phyloP scores from a whole-genome alignment of 2,888 invertebrate species.

The Baronia brevicornis region DNA sequence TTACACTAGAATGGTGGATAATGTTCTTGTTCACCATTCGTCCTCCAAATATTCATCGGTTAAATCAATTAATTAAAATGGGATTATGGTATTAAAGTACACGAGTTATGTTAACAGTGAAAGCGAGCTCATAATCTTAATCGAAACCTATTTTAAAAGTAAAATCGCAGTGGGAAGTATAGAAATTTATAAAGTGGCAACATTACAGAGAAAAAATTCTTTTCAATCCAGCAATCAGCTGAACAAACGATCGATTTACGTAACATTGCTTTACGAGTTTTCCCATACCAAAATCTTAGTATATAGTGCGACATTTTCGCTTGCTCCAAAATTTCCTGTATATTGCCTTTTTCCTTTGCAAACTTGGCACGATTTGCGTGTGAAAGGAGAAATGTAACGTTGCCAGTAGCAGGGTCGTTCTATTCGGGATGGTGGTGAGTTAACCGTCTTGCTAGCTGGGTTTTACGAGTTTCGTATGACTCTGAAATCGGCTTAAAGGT shows the following conservation, averaged over 20 bases:
- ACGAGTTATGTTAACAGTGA: slow-evolving; percentile 13
- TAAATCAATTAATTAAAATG: slow-evolving; percentile 30
- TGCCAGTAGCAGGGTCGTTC: slow-evolving; percentile 55
- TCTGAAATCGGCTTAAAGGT: slow-evolving; percentile 48
- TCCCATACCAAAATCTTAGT: slow-evolving; percentile 33
- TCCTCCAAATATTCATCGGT: too few species aligned
- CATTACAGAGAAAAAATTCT: slow-evolving; percentile 49
- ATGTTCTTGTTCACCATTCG: too few species aligned
- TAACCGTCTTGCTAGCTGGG: slow-evolving; percentile 39
- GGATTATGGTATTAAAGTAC: slow-evolving; percentile 14
- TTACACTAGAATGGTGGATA: too few species aligned
- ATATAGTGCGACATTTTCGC: slow-evolving; percentile 38
- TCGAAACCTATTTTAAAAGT: too few species aligned
- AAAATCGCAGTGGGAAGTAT: slow-evolving; percentile 6
- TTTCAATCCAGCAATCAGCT: slow-evolving; percentile 60
- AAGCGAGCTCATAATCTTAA: slow-evolving; percentile 22
- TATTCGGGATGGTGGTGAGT: slow-evolving; percentile 50
- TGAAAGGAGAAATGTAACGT: slow-evolving; percentile 56
- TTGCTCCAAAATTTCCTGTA: slow-evolving; percentile 44
- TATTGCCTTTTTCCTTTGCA: slow-evolving; percentile 47
- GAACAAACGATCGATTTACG: slow-evolving; percentile 61
- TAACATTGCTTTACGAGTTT: slow-evolving; percentile 50
- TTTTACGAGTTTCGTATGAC: slow-evolving; percentile 66
- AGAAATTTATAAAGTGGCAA: slow-evolving; percentile 32
- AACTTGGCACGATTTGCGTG: slow-evolving; percentile 53